Evolutionary conservation across 2,113 vertebrate species (phyloP).

Genomic region (Atherinomorus stipes): DNA sequence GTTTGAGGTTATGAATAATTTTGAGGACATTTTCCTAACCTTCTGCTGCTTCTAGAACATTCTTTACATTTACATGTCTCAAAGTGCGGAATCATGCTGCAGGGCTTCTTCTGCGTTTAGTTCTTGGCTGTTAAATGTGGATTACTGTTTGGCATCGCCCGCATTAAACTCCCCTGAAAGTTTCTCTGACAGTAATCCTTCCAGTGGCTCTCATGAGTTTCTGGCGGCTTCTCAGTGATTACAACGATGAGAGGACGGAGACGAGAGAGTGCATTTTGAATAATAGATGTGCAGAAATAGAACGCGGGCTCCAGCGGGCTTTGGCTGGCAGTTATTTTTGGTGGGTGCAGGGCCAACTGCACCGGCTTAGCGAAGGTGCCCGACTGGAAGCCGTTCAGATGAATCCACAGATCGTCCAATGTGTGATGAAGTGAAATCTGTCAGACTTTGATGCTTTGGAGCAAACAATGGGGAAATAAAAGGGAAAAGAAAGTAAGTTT

Average conservation of each 20-base stretch:
- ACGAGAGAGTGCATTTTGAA: conserved; percentile 56
- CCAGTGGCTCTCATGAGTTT: conserved; percentile 14
- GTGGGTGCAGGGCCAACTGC: conserved; percentile 4
- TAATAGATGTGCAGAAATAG: conserved; percentile 59
- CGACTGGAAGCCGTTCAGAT: neutral
- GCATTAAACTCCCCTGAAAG: neutral
- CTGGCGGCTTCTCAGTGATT: conserved; percentile 24
- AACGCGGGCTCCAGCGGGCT: conserved; percentile 39
- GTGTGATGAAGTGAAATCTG: neutral
- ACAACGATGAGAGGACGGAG: conserved; percentile 23
- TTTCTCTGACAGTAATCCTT: conserved; percentile 21
- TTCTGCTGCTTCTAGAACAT: too few species aligned
- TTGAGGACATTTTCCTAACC: too few species aligned
- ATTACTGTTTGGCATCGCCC: neutral
- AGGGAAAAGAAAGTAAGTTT: neutral
- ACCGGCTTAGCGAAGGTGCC: conserved; percentile 1
- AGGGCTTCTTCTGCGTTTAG: too few species aligned
- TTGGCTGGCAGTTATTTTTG: conserved; percentile 44
- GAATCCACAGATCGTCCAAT: neutral
- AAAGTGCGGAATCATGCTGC: too few species aligned
- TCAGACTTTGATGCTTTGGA: too few species aligned
- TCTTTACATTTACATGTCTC: too few species aligned
- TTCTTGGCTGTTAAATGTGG: neutral
- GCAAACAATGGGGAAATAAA: neutral
- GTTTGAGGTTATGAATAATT: too few species aligned